These are phyloP conservation scores for Pseudococcus longispinus DNA, from an alignment of 2,888 invertebrate genomes.

Conservation along the genomic window DNA sequence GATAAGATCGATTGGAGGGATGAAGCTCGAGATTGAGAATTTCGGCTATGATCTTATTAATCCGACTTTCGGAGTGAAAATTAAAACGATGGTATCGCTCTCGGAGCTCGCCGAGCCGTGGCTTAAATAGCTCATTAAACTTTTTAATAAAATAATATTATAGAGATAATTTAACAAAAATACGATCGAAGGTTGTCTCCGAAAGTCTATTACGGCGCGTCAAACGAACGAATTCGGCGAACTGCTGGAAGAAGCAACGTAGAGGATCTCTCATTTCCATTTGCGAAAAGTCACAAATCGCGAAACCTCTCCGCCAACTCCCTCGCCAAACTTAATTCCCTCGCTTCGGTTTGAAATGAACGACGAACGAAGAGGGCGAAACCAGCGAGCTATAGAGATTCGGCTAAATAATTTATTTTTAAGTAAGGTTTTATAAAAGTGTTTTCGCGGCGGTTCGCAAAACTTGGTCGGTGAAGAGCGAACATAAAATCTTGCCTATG, in stretches of 20 bases:
- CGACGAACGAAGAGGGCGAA: not conserved
- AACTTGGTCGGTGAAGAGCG: not conserved
- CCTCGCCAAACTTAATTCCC: not conserved
- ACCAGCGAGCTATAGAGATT: not conserved
- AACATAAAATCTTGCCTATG: not conserved
- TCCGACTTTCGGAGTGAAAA: not conserved
- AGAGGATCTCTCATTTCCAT: not conserved
- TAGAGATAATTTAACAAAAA: not conserved
- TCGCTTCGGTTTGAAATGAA: not conserved
- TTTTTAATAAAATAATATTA: slow-evolving; percentile 31
- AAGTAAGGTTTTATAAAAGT: not conserved
- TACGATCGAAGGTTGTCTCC: not conserved
- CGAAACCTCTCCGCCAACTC: not conserved
- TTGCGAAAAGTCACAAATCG: slow-evolving; percentile 9
- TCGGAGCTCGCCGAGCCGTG: not conserved
- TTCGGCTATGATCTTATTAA: not conserved
- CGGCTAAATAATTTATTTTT: slow-evolving; percentile 42
- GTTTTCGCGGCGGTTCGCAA: not conserved
- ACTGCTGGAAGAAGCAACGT: not conserved
- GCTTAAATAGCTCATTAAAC: slow-evolving; percentile 31
- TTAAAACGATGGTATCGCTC: not conserved
- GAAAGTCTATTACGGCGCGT: not conserved
- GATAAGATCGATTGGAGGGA: slow-evolving; percentile 8
- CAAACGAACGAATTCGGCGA: not conserved
- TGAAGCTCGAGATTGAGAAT: not conserved